Base-by-base conservation (phyloP, 2,888 invertebrate species). In the Agriotes lineatus region DNA sequence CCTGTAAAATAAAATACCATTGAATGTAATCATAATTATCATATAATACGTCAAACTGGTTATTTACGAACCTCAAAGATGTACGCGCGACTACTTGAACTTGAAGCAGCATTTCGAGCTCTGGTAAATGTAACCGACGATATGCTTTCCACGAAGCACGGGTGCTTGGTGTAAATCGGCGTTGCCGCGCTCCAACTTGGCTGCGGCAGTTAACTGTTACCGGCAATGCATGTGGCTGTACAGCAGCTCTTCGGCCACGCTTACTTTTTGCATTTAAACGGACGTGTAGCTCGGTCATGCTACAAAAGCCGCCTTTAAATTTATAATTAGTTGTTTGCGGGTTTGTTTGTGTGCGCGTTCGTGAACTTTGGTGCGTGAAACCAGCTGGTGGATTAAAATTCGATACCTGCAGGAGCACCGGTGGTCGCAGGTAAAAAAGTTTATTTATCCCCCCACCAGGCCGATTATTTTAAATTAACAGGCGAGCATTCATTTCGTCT, bases 361-460 rank as follows among this genome's bases (percentile, higher is more conserved):
- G 33, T 33, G 52, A 33, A 18, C 12, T 30, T 1, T 10, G 14
- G 52, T 52, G 52, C 33, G 52, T 52, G 52, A 30, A 48, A 52
- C 30, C 33, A 33, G 16, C 33, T 52, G 33, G 52, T 48, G 3
- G 33, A 30, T 2, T 18, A 52, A 30, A 33, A 52, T 33, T 33
- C 9, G 52, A 16, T 52, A 16, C 33, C 18, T 33, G 33, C 22
- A 30, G 18, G 52, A 19, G 12, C 10, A 33, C 52, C 52, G 52
- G 52, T 22, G 14, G 39, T 19, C 20, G 52, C 65, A 59, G 67
- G 67, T 67, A 67, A 67, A 60, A 67, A 60, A 60, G 52, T 67
- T 67, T 66, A 12, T 56, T 56, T 63, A 35, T 57, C 14, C 60
- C 44, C 67, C 60, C 52, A 30, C 52, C 52, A 52, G 18, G 7